A percentile compares a stretch with the other conserved stretches of the same genome.
These are phyloP conservation scores for Hydrolagus affinis DNA, from an alignment of 2,113 vertebrate species.

Conservation along the genomic window DNA sequence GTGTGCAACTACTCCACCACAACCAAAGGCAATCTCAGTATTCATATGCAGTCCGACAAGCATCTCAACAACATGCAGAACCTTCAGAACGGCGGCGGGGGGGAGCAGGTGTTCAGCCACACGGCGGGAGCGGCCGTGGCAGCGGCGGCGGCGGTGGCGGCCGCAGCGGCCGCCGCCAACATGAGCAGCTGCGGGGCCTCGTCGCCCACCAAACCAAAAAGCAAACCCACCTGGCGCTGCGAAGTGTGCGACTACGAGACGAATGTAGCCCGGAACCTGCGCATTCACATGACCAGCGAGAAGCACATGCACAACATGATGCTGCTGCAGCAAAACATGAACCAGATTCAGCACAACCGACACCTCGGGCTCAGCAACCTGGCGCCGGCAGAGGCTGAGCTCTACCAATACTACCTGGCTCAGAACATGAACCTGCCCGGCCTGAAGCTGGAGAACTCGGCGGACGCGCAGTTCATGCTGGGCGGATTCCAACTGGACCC, in stretches of 20 bases:
- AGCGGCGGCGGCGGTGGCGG: slow-evolving; percentile 60
- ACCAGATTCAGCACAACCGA: slow-evolving; percentile 82
- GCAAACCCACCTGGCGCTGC: slow-evolving; percentile 94
- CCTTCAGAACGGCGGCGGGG: slow-evolving; percentile 87
- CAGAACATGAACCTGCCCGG: slow-evolving; percentile 91
- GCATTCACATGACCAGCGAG: slow-evolving; percentile 99
- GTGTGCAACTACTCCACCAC: slow-evolving; percentile 99
- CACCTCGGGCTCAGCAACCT: slow-evolving; percentile 82
- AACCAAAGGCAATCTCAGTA: slow-evolving; percentile 98
- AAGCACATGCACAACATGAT: slow-evolving; percentile 99
- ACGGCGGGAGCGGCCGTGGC: slow-evolving; percentile 67
- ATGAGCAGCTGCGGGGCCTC: slow-evolving; percentile 77
- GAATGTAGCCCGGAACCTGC: slow-evolving; percentile 92
- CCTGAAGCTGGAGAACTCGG: slow-evolving; percentile 80
- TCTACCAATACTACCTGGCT: slow-evolving; percentile 96
- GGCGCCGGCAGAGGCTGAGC: slow-evolving; percentile 86
- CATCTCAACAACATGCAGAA: slow-evolving; percentile 99
- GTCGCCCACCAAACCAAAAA: slow-evolving; percentile 95
- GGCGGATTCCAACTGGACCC: slow-evolving; percentile 89
- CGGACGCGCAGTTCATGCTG: slow-evolving; percentile 84
- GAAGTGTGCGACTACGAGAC: slow-evolving; percentile 98
- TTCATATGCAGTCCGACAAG: slow-evolving; percentile 99
- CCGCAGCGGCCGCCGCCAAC: slow-evolving; percentile 65
- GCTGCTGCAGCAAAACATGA: slow-evolving; percentile 95
- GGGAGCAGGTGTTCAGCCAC: slow-evolving; percentile 88